phyloP scores from a whole-genome alignment of 2,888 invertebrate species.

The Nowickia ferox region DNA sequence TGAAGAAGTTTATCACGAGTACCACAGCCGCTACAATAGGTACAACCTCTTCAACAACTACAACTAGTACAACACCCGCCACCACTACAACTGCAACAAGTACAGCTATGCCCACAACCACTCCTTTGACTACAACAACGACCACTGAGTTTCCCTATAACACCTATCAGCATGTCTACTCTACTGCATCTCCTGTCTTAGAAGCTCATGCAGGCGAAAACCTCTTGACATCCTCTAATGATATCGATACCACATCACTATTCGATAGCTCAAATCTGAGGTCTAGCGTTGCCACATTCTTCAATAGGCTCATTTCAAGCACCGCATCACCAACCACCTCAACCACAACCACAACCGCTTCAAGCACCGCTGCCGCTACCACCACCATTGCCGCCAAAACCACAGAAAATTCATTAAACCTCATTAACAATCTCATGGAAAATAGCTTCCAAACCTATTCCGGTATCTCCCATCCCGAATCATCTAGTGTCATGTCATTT shows the following conservation, averaged over 20 bases:
- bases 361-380: conserved; percentile 52
- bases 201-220: conserved; percentile 36
- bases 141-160: conserved; percentile 79
- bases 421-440: conserved; percentile 82
- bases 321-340: conserved; percentile 74
- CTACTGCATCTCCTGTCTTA: conserved; percentile 74
- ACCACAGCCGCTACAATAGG: conserved; percentile 78
- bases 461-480: conserved; percentile 81
- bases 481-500: conserved; percentile 77
- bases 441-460: conserved; percentile 82
- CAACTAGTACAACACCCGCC: conserved; percentile 70
- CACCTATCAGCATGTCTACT: conserved; percentile 76
- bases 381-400: conserved; percentile 73
- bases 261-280: conserved; percentile 67
- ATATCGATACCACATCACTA: conserved; percentile 72
- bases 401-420: conserved; percentile 79
- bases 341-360: conserved; percentile 51
- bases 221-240: conserved; percentile 62
- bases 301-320: conserved; percentile 78
- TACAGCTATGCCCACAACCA: conserved; percentile 69
- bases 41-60: conserved; percentile 73
- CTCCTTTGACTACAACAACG: conserved; percentile 75
- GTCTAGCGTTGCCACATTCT: conserved; percentile 77
- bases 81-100: conserved; percentile 71
- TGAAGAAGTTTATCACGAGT: conserved; percentile 83